Percentiles rank a stretch among this genome's conserved stretches.
Conservation (phyloP, 2,113 vertebrate species). For the Datnioides undecimradiatus region DNA sequence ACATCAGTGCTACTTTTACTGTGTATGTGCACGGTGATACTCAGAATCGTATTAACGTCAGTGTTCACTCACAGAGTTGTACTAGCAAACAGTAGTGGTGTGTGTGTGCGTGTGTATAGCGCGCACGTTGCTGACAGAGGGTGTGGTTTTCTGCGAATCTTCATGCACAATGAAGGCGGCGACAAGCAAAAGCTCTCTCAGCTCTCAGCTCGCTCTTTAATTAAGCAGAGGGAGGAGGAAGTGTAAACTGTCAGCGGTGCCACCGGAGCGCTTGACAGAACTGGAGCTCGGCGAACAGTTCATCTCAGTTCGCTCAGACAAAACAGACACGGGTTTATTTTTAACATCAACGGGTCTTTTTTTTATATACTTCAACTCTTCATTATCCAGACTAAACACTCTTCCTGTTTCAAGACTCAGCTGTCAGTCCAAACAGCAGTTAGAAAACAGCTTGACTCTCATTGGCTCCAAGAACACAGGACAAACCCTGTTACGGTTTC, state of each 20-base stretch:
- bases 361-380: not conserved
- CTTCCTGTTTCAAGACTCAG: slow-evolving; percentile 35
- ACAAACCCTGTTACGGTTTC: slow-evolving; percentile 5
- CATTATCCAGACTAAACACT: not conserved
- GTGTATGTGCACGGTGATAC: not conserved
- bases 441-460: not conserved
- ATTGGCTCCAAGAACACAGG: not conserved
- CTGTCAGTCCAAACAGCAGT: not conserved
- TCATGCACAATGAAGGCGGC: slow-evolving; percentile 49
- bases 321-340: slow-evolving; percentile 30
- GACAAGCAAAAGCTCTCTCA: slow-evolving; percentile 66
- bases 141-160: not conserved
- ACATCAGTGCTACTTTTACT: slow-evolving; percentile 8
- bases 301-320: not conserved
- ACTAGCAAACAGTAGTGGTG: not conserved
- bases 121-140: not conserved
- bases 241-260: slow-evolving; percentile 33
- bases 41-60: not conserved
- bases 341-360: slow-evolving; percentile 17
- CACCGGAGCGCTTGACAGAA: slow-evolving; percentile 38
- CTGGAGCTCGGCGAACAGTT: slow-evolving; percentile 16
- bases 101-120: too few relatives aligned
- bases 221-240: slow-evolving; percentile 37
- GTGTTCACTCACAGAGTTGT: slow-evolving; percentile 30
- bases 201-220: too few relatives aligned